Base-by-base conservation (phyloP, 2,888 invertebrate genomes). In the Temnothorax rugatulus region DNA sequence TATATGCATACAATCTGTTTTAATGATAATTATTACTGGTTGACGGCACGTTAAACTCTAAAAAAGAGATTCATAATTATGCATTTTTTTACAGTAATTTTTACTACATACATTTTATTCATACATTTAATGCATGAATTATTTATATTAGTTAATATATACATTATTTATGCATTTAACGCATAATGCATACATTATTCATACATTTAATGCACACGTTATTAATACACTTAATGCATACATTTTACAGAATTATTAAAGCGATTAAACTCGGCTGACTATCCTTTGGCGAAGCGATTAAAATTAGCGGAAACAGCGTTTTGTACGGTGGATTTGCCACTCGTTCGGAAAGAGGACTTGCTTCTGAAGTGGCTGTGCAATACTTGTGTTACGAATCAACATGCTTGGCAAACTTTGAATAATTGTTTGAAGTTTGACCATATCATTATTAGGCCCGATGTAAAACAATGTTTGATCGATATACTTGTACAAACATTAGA, bases 221-320 rank as follows among this genome's bases (percentile, higher is more conserved):
- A 29, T 29, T 29, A 29, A 29, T 29, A 4, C 29, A 29, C 25
- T 69, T 5, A 64, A 34, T 54, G 38, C 21, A 63, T 59, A 29
- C 5, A 47, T 81, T 79, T 64, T 54, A 81, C 47, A 96, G 96
- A 95, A 91, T 89, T 96, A 61, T 95, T 96, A 89, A 95, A 95
- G 1, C 94, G 95, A 1, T 90, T 96, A 7, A 95, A 95, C 0
- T 94, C 95, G 94, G 90, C 93, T 4, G 91, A 92, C 1, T 95
- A 95, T 79, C 95, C 96, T 0, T 84, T 96, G 8, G 90, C 95
- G 0, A 96, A 96, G 90, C 95, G 96, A 9, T 93, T 96, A 2
- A 95, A 96, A 87, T 93, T 96, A 0, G 96, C 96, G 0, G 95
- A 95, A 89, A 96, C 96, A 93, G 95, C 95, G 1, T 95, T 96